These are phyloP conservation scores for Pao palembangensis DNA, from an alignment of 2,113 vertebrate species.

Conservation along the genomic window DNA sequence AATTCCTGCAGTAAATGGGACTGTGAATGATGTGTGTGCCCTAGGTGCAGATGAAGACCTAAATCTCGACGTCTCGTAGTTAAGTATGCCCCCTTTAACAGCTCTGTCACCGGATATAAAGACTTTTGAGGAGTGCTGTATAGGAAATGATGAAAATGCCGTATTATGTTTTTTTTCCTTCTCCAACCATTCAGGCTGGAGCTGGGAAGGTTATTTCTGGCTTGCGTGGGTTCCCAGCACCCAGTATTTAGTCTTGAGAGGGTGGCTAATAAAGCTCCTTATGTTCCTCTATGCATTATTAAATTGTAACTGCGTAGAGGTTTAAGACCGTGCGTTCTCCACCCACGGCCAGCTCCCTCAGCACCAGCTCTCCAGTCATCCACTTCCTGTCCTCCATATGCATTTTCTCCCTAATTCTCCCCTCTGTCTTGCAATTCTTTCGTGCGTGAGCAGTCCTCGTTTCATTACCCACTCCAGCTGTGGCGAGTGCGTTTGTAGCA, in stretches of 20 bases:
- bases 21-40: constrained; percentile 26
- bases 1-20: constrained; percentile 2
- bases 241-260: constrained; percentile 57
- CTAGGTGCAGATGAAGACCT: constrained; percentile 4
- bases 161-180: constrained; percentile 24
- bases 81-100: too few relatives aligned
- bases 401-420: not conserved
- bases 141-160: too few relatives aligned
- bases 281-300: constrained; percentile 64
- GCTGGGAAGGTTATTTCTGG: constrained; percentile 64
- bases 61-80: constrained; percentile 2
- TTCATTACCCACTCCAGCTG: constrained; percentile 64
- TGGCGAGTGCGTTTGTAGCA: constrained; percentile 55
- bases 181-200: constrained; percentile 45
- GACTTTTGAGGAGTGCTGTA: too few relatives aligned
- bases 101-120: too few relatives aligned
- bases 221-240: constrained; percentile 60
- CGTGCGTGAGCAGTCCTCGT: constrained; percentile 37
- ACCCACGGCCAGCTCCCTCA: constrained; percentile 48
- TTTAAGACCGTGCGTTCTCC: constrained; percentile 47
- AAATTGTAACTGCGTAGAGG: constrained; percentile 60
- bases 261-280: constrained; percentile 48
- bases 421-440: constrained; percentile 14
- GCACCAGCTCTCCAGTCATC: constrained; percentile 19
- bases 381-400: constrained; percentile 13